Base-by-base conservation (phyloP, 2,888 invertebrate species). In the Conops quadrifasciatus region DNA sequence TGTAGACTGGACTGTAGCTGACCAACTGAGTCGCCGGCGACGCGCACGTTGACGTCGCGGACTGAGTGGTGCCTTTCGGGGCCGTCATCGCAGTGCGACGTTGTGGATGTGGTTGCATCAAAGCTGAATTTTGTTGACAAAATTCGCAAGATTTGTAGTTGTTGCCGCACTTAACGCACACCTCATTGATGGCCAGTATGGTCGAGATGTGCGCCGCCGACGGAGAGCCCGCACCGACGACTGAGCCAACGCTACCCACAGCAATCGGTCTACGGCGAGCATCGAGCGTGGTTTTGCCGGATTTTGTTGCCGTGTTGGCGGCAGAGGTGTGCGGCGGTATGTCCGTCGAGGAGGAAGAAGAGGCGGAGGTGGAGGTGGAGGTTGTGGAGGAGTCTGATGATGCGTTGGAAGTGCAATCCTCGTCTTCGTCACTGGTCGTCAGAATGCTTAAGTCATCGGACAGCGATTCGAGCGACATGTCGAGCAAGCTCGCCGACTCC, bases 1-100 rank as follows among this genome's bases (percentile, higher is more conserved):
- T 86, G 71, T 86, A 86, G 0, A 86, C 86, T 0, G 86, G 86
- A 75, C 79, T 85, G 74, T 86, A 86, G 67, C 78, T 79, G 7
- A 79, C 77, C 11, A 79, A 69, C 15, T 77, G 73, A 36, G 36
- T 36, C 36, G 36, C 9, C 56, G 71, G 24, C 47, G 69, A 19
- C 51, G 53, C 63, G n/a, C n/a, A 64, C n/a, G 68, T 16, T 26
- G 68, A 5, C 19, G 63, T 24, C 16, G 28, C 36, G 9, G 28
- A 16, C 45, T 24, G 24, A 19, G 43, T 67, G 59, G 26, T 53
- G 59, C 21, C 21, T n/a, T 47, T 36, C 21, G 62, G 2, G 15
- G 43, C 43, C 1, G 51, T 36, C 45, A 15, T 45, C 15, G 47
- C 19, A 30, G 19, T 36, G 19, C 43, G 68, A 43, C 73, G 58